phyloP scores from a whole-genome alignment of 2,888 invertebrate species.

The Altica lythri region DNA sequence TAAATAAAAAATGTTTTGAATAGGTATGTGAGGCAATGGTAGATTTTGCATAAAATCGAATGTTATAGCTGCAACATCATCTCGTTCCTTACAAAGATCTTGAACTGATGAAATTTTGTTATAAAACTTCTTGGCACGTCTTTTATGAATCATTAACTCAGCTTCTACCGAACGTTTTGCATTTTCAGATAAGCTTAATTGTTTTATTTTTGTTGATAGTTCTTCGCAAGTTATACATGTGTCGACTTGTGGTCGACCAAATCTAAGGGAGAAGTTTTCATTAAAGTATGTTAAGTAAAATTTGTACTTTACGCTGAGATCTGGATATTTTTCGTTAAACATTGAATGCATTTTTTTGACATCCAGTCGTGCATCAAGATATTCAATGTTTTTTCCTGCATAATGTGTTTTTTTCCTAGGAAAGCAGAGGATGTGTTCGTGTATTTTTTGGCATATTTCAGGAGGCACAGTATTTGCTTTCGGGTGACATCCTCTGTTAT shows the following conservation, averaged over 20 bases:
- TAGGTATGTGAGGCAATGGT: slow-evolving; percentile 38
- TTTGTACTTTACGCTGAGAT: slow-evolving; percentile 34
- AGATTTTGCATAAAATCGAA: slow-evolving; percentile 43
- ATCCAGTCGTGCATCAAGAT: slow-evolving; percentile 39
- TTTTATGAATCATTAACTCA: slow-evolving; percentile 36
- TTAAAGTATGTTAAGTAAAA: slow-evolving; percentile 39
- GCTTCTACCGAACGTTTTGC: slow-evolving; percentile 35
- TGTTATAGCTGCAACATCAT: slow-evolving; percentile 31
- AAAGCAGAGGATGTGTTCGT: slow-evolving; percentile 29
- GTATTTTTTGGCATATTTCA: slow-evolving; percentile 21
- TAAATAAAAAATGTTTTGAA: no score
- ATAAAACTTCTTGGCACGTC: slow-evolving; percentile 38
- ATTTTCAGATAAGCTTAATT: slow-evolving; percentile 26
- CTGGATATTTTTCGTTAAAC: slow-evolving; percentile 34
- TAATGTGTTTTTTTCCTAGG: slow-evolving; percentile 33
- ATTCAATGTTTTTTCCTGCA: slow-evolving; percentile 31
- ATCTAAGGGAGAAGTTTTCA: slow-evolving; percentile 35
- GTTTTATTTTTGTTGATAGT: slow-evolving; percentile 34
- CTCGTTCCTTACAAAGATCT: slow-evolving; percentile 29
- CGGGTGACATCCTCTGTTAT: background rate
- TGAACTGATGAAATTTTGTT: no score
- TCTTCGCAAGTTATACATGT: slow-evolving; percentile 37
- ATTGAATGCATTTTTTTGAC: slow-evolving; percentile 37
- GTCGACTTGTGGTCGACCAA: slow-evolving; percentile 40
- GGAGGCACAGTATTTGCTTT: slow-evolving; percentile 27